phyloP scores from a whole-genome alignment of 2,888 invertebrate genomes.

The Heteromurus nitidus region DNA sequence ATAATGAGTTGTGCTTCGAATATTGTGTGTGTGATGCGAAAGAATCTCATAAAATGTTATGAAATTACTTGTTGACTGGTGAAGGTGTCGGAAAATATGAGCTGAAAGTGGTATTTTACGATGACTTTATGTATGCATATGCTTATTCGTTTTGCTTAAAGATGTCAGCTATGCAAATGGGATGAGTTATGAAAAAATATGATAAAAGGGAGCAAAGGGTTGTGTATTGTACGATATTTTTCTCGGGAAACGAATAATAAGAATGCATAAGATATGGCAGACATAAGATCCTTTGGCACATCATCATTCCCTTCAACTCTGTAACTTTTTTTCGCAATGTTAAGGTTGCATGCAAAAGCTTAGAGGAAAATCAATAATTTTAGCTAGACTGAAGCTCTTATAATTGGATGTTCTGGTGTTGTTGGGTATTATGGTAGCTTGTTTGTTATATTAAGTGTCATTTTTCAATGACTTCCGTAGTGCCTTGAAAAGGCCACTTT shows the following conservation, averaged over 20 bases:
- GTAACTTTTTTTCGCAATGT: no score
- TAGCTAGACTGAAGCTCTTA: no score
- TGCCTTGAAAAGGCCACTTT: background rate
- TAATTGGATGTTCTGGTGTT: no score
- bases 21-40: background rate
- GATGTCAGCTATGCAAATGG: background rate
- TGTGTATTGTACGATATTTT: background rate
- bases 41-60: conserved; percentile 5
- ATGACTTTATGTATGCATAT: background rate
- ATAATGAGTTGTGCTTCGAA: background rate
- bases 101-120: background rate
- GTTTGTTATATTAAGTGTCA: no score
- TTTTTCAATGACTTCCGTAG: no score
- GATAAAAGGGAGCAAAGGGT: background rate
- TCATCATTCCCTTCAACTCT: background rate
- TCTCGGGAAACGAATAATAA: background rate
- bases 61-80: conserved; percentile 15
- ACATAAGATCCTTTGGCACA: background rate
- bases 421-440: no score
- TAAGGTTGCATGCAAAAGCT: no score
- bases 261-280: background rate
- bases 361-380: no score
- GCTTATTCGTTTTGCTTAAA: background rate
- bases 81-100: conserved; percentile 7
- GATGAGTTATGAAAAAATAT: background rate